Evolutionary conservation across 2,888 invertebrate genomes (phyloP).

Genomic region (Hirtodrosophila trivittata): DNA sequence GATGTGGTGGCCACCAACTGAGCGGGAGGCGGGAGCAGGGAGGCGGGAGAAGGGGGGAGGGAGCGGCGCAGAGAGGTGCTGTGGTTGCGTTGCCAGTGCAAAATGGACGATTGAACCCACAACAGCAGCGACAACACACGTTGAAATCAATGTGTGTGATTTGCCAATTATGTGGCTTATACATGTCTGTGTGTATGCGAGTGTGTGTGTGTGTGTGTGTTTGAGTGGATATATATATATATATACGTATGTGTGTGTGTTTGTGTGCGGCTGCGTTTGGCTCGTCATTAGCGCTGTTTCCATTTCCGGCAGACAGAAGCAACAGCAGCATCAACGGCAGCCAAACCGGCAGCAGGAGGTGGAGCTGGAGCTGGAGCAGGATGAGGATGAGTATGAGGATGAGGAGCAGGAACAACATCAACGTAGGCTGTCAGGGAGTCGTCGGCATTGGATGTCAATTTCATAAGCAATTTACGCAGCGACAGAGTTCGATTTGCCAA

Average conservation of each 20-base stretch:
- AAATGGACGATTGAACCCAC: slow-evolving; percentile 77
- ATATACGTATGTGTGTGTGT: slow-evolving; percentile 1
- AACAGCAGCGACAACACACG: slow-evolving; percentile 60
- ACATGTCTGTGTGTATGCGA: slow-evolving; percentile 31
- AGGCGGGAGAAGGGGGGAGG: neutral
- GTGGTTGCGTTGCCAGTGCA: slow-evolving; percentile 50
- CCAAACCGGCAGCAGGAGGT: neutral
- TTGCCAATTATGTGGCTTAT: slow-evolving; percentile 79
- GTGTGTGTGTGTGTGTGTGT: slow-evolving; percentile 8
- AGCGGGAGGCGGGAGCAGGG: slow-evolving; percentile 15
- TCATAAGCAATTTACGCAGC: slow-evolving; percentile 79
- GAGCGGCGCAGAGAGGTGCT: slow-evolving; percentile 20
- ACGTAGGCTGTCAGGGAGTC: slow-evolving; percentile 21
- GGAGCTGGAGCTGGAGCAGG: too few species aligned
- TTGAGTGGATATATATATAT: slow-evolving; percentile 10
- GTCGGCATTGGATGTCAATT: slow-evolving; percentile 73
- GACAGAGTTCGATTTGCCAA: slow-evolving; percentile 73
- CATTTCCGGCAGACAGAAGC: slow-evolving; percentile 75
- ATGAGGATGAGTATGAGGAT: neutral
- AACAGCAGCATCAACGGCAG: slow-evolving; percentile 24
- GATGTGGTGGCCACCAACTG: slow-evolving; percentile 54
- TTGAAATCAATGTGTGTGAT: slow-evolving; percentile 79
- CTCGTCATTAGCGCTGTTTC: slow-evolving; percentile 79
- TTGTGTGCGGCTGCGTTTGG: slow-evolving; percentile 52
- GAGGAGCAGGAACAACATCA: neutral